phyloP scores from a whole-genome alignment of 2,797 vertebrate species.

The Mycteria americana region DNA sequence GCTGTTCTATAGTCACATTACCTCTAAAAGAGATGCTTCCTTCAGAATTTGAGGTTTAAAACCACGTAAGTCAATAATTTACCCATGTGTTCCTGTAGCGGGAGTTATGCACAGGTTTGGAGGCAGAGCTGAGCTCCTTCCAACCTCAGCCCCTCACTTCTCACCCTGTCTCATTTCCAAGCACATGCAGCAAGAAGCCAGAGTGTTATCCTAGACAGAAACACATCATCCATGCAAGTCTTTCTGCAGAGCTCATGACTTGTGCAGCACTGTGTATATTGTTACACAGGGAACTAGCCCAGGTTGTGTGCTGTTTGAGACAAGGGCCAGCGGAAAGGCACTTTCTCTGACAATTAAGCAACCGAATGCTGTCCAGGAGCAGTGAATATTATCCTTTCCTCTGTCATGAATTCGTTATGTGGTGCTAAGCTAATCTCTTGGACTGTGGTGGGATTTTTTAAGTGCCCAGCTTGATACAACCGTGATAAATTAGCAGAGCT shows the following conservation, averaged over 20 bases:
- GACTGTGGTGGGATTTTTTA: background rate
- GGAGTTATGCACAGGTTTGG: background rate
- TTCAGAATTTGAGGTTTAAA: background rate
- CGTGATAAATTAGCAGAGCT: background rate
- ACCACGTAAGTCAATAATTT: background rate
- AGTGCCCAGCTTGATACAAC: background rate
- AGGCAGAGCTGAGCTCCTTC: background rate
- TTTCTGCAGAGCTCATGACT: background rate
- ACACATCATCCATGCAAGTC: background rate
- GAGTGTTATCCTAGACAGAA: background rate
- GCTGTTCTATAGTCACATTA: background rate
- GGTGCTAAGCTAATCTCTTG: background rate
- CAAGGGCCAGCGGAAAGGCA: background rate
- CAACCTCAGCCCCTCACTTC: background rate
- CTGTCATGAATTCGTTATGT: background rate
- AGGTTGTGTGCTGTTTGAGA: background rate
- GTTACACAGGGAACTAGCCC: background rate
- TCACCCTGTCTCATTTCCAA: background rate
- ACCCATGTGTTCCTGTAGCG: background rate
- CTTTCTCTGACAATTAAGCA: background rate
- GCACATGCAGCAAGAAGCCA: rapidly evolving
- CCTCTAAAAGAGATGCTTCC: background rate
- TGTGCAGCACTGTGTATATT: rapidly evolving
- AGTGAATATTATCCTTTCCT: background rate
- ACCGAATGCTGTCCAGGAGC: background rate